phyloP scores from a whole-genome alignment of 1,140 invertebrate genomes.

The Idris sp. region DNA sequence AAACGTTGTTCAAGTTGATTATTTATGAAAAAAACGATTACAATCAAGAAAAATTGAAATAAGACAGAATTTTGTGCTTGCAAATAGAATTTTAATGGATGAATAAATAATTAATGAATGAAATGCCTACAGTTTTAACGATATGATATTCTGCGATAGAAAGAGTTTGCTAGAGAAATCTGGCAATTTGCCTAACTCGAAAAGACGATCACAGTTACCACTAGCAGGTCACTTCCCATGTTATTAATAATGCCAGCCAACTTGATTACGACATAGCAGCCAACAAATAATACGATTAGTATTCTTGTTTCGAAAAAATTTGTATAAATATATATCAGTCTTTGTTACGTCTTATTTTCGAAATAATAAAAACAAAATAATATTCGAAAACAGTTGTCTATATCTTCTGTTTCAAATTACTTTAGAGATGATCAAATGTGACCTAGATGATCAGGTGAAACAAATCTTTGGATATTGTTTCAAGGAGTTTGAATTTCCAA shows the following conservation, averaged over 20 bases:
- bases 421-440: no score
- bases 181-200: constrained; percentile 62
- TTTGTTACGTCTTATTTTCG: no score
- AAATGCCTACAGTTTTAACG: constrained; percentile 13
- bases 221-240: constrained; percentile 60
- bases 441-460: no score
- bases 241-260: constrained; percentile 67
- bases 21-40: no score
- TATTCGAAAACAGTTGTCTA: no score
- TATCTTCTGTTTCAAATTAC: no score
- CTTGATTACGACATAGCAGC: constrained; percentile 44
- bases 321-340: constrained; percentile 2
- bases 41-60: no score
- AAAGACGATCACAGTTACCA: constrained; percentile 37
- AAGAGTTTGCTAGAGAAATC: constrained; percentile 38
- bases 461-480: no score
- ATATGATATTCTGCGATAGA: constrained; percentile 27
- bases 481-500: no score
- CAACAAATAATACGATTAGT: constrained; percentile 41
- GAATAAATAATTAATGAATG: constrained; percentile 33
- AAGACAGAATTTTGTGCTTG: neutral
- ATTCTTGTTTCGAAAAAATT: constrained; percentile 28
- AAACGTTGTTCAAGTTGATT: no score
- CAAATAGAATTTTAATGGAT: neutral
- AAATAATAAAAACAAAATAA: no score